A percentile compares a stretch with the other conserved stretches of the same genome.
Conservation (phyloP, 2,113 vertebrate genomes). For the Redunca redunca region DNA sequence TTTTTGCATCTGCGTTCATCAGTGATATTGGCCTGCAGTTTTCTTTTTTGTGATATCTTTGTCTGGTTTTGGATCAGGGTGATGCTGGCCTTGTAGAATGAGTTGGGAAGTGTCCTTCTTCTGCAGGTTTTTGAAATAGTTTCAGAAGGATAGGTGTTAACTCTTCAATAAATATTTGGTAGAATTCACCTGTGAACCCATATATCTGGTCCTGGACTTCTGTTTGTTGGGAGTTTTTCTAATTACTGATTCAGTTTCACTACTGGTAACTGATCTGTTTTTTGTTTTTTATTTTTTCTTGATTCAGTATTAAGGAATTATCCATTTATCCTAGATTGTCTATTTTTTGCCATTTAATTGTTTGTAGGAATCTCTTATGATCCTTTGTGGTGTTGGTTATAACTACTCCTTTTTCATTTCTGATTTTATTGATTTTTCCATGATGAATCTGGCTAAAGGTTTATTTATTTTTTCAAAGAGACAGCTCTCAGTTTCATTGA, state of each 20-base stretch:
- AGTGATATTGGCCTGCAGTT: neutral
- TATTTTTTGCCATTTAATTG: neutral
- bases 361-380: neutral
- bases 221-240: neutral
- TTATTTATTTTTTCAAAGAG: neutral
- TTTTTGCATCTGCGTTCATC: neutral
- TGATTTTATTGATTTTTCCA: neutral
- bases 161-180: neutral
- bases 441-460: neutral
- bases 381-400: neutral
- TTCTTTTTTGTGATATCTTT: neutral
- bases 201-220: neutral
- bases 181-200: neutral
- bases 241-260: neutral
- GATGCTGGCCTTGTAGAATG: neutral
- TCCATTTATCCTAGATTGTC: neutral
- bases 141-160: neutral
- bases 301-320: neutral
- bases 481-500: neutral
- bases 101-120: neutral
- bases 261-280: neutral
- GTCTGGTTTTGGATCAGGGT: neutral
- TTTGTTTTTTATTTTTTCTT: neutral
- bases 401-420: neutral
- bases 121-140: neutral